Evolutionary conservation across 2,113 vertebrate species (phyloP).

Genomic region (Aspidoscelis tigris): DNA sequence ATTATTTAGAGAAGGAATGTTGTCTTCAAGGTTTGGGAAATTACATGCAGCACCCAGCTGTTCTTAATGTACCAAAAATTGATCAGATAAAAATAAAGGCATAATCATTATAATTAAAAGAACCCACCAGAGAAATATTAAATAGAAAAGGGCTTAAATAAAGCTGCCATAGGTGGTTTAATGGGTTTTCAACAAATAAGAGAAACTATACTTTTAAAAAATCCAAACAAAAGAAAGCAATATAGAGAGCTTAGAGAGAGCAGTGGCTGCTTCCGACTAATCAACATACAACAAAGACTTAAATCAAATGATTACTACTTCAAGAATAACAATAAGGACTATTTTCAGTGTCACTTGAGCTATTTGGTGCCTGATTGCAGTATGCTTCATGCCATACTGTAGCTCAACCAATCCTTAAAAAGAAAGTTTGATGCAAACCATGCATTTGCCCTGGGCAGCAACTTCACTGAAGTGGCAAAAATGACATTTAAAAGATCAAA

Average conservation of each 20-base stretch:
- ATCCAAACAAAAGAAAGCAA: slow-evolving; percentile 26
- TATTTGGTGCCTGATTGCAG: not conserved
- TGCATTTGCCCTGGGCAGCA: too few relatives aligned
- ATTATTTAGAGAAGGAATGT: slow-evolving; percentile 5
- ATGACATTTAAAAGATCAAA: too few relatives aligned
- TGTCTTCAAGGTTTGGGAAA: slow-evolving; percentile 16
- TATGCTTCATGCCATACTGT: not conserved
- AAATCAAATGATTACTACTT: slow-evolving; percentile 26
- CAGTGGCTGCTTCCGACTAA: not conserved
- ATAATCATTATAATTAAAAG: slow-evolving; percentile 31
- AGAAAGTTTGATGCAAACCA: slow-evolving; percentile 3
- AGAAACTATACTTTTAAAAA: slow-evolving; percentile 10
- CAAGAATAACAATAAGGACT: slow-evolving; percentile 13
- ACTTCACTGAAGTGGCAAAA: too few relatives aligned
- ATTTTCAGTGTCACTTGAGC: slow-evolving; percentile 26
- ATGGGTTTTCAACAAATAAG: slow-evolving; percentile 1
- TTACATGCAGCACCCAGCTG: slow-evolving; percentile 1
- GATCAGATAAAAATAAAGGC: not conserved
- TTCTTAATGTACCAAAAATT: slow-evolving; percentile 7
- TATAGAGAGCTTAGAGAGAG: not conserved
- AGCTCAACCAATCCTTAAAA: slow-evolving; percentile 13
- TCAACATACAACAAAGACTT: slow-evolving; percentile 17
- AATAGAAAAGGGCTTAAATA: slow-evolving; percentile 28
- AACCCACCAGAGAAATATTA: slow-evolving; percentile 16
- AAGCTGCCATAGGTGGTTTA: slow-evolving; percentile 7